phyloP scores from a whole-genome alignment of 2,113 vertebrate species.

The Alectura lathami region DNA sequence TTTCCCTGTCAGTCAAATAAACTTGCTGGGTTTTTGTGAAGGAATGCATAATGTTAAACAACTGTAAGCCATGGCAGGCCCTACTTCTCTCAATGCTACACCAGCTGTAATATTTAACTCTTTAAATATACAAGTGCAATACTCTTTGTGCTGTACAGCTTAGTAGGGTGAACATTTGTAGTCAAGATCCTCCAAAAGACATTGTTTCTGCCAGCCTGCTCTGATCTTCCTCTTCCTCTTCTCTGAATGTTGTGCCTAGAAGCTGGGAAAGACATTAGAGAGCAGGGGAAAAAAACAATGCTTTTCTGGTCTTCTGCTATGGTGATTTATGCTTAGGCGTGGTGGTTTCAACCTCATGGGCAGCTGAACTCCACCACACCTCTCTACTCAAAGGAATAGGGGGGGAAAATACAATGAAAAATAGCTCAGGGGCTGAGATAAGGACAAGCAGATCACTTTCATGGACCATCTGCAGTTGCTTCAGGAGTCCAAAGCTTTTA shows the following conservation, averaged over 20 bases:
- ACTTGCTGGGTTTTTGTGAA: not conserved
- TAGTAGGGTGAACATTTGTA: not conserved
- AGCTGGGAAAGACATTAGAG: not conserved
- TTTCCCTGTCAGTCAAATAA: not conserved
- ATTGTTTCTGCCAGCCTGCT: not conserved
- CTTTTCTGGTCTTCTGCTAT: not conserved
- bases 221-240: not conserved
- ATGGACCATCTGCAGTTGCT: not conserved
- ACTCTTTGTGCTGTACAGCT: not conserved
- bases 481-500: not conserved
- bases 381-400: too few relatives aligned
- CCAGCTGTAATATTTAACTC: not conserved
- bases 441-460: too few relatives aligned
- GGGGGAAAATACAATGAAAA: too few relatives aligned
- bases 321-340: constrained; percentile 60
- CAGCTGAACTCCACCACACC: too few relatives aligned
- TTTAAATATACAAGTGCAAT: not conserved
- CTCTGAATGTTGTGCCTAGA: not conserved
- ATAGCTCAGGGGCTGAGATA: too few relatives aligned
- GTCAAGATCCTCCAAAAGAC: not conserved
- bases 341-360: too few relatives aligned
- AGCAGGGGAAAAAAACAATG: fast-evolving
- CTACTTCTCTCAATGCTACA: not conserved
- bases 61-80: not conserved
- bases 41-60: not conserved